Conservation (phyloP, 2,797 vertebrate genomes). For the Pelochelys cantorii region DNA sequence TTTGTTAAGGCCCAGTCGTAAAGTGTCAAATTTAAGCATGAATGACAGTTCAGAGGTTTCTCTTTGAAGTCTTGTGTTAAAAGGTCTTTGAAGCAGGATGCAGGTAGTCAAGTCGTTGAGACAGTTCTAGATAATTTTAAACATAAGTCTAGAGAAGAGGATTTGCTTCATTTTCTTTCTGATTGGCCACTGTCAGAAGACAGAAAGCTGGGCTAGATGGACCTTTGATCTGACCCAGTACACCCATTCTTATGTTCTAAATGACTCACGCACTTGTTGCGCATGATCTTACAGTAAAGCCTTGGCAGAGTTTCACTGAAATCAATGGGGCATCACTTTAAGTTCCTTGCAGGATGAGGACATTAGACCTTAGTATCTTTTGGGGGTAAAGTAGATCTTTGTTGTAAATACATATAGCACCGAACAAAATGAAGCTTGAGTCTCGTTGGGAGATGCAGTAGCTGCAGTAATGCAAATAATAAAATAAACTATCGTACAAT, state of each 20-base stretch:
- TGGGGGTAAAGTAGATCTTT: not conserved
- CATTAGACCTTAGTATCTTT: not conserved
- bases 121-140: not conserved
- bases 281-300: not conserved
- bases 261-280: not conserved
- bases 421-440: rapidly evolving
- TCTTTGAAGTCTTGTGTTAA: too few species aligned
- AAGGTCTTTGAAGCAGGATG: too few species aligned
- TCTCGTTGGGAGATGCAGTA: not conserved
- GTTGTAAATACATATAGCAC: rapidly evolving
- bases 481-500: not conserved
- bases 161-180: not conserved
- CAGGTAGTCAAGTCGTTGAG: too few species aligned
- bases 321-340: rapidly evolving
- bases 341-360: not conserved
- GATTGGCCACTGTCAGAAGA: too few species aligned
- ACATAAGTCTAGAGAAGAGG: not conserved
- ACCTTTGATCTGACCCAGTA: too few species aligned
- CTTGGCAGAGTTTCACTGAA: rapidly evolving
- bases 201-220: too few species aligned
- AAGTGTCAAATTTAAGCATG: too few species aligned
- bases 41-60: too few species aligned
- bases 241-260: too few species aligned
- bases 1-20: too few species aligned
- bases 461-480: not conserved